Conservation (phyloP, 2,113 vertebrate species). For the Petaurus breviceps region DNA sequence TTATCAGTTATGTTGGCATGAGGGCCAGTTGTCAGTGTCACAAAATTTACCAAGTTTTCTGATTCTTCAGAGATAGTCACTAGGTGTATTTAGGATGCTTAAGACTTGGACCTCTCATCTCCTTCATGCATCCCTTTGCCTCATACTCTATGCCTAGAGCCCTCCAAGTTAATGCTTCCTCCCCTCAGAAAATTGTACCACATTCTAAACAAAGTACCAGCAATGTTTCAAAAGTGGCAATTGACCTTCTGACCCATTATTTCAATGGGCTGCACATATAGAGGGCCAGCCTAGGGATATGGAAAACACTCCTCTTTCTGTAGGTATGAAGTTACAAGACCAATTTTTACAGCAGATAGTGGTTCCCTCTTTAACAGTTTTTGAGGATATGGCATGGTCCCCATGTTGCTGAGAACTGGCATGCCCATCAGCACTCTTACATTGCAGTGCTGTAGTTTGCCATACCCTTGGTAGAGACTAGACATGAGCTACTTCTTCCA, state of each 20-base stretch:
- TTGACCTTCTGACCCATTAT: neutral
- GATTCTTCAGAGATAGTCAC: neutral
- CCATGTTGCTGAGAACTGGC: neutral
- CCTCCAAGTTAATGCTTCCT: neutral
- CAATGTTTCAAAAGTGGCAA: neutral
- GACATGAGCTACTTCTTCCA: neutral
- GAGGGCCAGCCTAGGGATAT: neutral
- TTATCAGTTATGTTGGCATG: neutral
- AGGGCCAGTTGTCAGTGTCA: neutral
- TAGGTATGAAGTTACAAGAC: neutral
- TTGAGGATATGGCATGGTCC: neutral
- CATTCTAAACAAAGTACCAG: neutral
- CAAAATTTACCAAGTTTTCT: neutral
- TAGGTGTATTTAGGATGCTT: neutral
- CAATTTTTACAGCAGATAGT: neutral
- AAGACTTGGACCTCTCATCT: neutral
- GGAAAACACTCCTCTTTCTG: neutral
- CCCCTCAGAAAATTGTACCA: neutral
- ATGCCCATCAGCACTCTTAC: neutral
- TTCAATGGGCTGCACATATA: neutral
- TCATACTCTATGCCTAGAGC: neutral
- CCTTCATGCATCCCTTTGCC: neutral
- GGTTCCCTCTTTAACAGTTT: neutral
- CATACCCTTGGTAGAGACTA: neutral
- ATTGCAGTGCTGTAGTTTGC: neutral